Evolutionary conservation across 2,797 vertebrate species (phyloP).

Genomic region (Ambastaia sidthimunki): DNA sequence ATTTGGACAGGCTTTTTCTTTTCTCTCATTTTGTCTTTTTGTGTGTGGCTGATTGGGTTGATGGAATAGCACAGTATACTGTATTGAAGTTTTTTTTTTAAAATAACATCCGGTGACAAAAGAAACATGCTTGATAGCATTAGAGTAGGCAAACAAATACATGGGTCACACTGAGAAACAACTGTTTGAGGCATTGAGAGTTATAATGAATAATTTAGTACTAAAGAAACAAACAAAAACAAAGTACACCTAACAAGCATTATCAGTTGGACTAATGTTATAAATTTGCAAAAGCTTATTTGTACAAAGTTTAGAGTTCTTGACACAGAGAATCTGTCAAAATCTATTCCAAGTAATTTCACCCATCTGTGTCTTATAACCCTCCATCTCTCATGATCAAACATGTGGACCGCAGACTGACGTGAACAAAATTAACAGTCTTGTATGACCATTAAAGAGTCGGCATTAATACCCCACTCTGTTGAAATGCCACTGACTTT

Average conservation of each 20-base stretch:
- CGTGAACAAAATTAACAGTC: constrained; percentile 21
- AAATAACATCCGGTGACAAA: background rate
- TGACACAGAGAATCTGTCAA: background rate
- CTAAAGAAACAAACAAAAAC: too few species aligned
- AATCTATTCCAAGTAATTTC: background rate
- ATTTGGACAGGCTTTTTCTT: constrained; percentile 13
- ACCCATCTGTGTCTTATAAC: background rate
- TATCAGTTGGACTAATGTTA: background rate
- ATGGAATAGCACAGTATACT: background rate
- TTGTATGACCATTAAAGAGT: constrained; percentile 6
- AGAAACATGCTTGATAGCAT: background rate
- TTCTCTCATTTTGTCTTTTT: background rate
- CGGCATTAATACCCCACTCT: background rate
- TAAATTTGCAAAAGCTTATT: background rate
- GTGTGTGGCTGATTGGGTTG: constrained; percentile 7
- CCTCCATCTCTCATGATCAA: constrained; percentile 29
- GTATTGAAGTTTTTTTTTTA: background rate
- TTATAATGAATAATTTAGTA: background rate
- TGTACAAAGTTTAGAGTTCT: background rate
- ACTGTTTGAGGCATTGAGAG: background rate
- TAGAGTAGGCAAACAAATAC: background rate
- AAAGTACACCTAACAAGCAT: background rate
- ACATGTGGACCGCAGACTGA: background rate
- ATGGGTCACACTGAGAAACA: background rate
- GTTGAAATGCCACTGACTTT: background rate